Evolutionary conservation across 2,888 invertebrate species (phyloP).

Genomic region (Dendrolimus houi): DNA sequence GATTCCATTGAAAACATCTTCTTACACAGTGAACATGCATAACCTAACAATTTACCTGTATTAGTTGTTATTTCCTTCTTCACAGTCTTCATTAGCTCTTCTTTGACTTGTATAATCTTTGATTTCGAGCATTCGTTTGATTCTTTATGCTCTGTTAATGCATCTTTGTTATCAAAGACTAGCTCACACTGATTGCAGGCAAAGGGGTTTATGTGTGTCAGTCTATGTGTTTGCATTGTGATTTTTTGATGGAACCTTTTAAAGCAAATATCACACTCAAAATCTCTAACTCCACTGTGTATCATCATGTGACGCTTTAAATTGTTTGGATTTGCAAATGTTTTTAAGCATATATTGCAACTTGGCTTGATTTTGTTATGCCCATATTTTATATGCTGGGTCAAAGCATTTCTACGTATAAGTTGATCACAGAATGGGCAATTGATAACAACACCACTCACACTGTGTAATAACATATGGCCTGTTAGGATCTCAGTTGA

Average conservation of each 20-base stretch:
- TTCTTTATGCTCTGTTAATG: conserved; percentile 38
- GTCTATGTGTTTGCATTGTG: conserved; percentile 66
- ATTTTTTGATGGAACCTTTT: conserved; percentile 68
- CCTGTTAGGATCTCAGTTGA: conserved; percentile 60
- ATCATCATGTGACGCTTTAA: conserved; percentile 71
- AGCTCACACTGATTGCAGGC: conserved; percentile 53
- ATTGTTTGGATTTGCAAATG: conserved; percentile 68
- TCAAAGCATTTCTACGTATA: conserved; percentile 52
- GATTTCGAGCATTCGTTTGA: conserved; percentile 41
- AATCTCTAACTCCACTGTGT: conserved; percentile 59
- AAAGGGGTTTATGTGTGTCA: conserved; percentile 56
- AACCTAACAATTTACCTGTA: conserved; percentile 54
- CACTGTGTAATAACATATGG: conserved; percentile 59
- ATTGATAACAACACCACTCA: conserved; percentile 38
- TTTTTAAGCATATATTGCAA: conserved; percentile 56
- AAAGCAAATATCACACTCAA: conserved; percentile 62
- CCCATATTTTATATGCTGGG: conserved; percentile 65
- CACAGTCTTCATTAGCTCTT: conserved; percentile 60
- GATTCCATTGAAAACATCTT: conserved; percentile 66
- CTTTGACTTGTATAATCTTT: conserved; percentile 46
- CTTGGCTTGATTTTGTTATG: conserved; percentile 62
- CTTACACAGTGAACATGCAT: conserved; percentile 63
- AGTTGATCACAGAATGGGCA: conserved; percentile 63
- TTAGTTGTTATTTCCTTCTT: conserved; percentile 60
- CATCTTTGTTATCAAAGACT: conserved; percentile 41